Conservation (phyloP, 2,888 invertebrate species). For the Coecobrya sp. region DNA sequence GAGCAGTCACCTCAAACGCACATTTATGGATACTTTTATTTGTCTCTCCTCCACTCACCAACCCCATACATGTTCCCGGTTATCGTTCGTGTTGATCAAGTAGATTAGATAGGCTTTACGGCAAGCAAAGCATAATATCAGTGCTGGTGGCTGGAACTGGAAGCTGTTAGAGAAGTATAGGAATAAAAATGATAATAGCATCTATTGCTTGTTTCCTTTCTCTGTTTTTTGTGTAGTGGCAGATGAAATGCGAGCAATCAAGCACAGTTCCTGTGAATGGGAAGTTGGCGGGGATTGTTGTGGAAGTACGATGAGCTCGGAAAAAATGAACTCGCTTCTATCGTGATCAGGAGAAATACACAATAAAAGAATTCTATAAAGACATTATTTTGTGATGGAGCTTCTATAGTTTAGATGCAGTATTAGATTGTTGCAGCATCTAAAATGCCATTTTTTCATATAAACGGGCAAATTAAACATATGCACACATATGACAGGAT, state of each 20-base stretch:
- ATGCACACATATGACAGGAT: too few species aligned
- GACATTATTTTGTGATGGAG: neutral
- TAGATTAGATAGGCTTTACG: conserved; percentile 8
- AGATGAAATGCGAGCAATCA: conserved; percentile 33
- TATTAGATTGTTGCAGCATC: too few species aligned
- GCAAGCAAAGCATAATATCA: too few species aligned
- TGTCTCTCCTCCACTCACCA: neutral
- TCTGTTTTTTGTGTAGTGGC: neutral
- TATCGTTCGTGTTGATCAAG: neutral
- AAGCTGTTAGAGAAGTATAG: neutral
- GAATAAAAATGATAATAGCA: neutral
- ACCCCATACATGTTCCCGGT: neutral
- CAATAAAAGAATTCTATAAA: neutral
- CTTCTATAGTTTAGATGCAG: neutral
- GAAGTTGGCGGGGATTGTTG: conserved; percentile 40
- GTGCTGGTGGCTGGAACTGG: neutral
- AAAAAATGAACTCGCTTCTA: neutral
- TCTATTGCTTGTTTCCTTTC: neutral
- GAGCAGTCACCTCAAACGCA: neutral
- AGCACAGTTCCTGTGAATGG: conserved; percentile 11
- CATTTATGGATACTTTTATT: neutral
- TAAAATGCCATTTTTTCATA: too few species aligned
- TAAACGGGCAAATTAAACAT: too few species aligned
- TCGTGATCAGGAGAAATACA: neutral
- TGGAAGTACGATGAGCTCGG: neutral